Conservation (phyloP, 2,113 vertebrate species). For the Harpagus bidentatus region DNA sequence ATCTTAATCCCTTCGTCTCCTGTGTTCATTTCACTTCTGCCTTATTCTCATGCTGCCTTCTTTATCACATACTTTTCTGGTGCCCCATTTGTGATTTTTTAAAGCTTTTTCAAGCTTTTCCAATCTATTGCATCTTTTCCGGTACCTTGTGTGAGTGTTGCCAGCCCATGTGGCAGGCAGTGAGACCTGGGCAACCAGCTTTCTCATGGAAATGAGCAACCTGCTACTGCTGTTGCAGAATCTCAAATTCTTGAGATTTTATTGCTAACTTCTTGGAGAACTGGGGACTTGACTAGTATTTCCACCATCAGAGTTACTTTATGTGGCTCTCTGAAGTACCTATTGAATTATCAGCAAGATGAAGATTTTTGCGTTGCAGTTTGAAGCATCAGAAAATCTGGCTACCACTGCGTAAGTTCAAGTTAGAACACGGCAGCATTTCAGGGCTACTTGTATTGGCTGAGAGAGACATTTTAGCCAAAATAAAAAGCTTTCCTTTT, state of each 20-base stretch:
- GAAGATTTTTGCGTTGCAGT: neutral
- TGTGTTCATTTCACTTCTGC: neutral
- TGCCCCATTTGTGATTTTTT: neutral
- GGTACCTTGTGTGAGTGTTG: neutral
- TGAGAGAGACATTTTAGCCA: neutral
- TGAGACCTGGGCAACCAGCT: neutral
- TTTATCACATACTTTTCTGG: neutral
- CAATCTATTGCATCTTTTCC: neutral
- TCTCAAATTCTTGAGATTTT: neutral
- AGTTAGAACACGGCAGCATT: accelerated
- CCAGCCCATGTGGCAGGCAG: accelerated
- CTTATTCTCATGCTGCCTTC: neutral
- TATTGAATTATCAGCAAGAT: neutral
- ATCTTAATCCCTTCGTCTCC: neutral
- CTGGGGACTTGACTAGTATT: neutral
- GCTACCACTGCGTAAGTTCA: neutral
- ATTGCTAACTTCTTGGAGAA: neutral
- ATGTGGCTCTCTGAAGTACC: neutral
- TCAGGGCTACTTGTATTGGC: neutral
- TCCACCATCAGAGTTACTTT: neutral
- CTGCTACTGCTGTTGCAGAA: neutral
- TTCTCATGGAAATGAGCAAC: neutral
- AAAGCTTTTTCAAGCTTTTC: neutral
- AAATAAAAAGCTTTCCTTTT: neutral
- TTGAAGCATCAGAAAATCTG: neutral